These are phyloP conservation scores for Hoplodrina ambigua DNA, from an alignment of 2,888 invertebrate species.

Conservation along the genomic window DNA sequence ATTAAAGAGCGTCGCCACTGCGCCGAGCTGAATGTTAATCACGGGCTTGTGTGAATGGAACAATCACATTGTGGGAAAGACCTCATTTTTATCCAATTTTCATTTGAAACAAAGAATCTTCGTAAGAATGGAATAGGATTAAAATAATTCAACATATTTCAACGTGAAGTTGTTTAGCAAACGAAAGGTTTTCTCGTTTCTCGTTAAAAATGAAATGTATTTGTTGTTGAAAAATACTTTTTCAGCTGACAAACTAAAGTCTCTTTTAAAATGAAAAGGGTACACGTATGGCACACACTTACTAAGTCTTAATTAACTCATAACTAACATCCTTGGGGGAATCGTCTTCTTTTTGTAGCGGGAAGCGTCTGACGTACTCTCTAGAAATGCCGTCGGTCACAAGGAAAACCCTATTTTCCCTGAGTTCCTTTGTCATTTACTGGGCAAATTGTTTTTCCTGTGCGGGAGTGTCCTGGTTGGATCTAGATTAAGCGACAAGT, in stretches of 20 bases:
- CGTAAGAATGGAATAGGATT: constrained; percentile 54
- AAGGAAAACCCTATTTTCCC: constrained; percentile 75
- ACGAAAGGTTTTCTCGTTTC: constrained; percentile 12
- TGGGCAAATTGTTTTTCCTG: constrained; percentile 83
- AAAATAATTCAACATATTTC: constrained; percentile 60
- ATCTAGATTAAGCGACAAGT: constrained; percentile 82
- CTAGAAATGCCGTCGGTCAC: constrained; percentile 61
- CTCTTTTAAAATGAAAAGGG: constrained; percentile 38
- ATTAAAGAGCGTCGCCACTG: constrained; percentile 84
- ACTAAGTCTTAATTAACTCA: constrained; percentile 62
- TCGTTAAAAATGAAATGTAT: constrained; percentile 12
- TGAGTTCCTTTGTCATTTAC: constrained; percentile 80
- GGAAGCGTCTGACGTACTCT: constrained; percentile 55
- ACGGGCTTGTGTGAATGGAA: constrained; percentile 86
- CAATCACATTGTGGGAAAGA: constrained; percentile 83
- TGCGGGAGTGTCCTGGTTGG: constrained; percentile 73
- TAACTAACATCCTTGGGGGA: constrained; percentile 57
- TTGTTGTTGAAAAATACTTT: constrained; percentile 12
- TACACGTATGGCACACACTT: constrained; percentile 30
- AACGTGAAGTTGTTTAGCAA: constrained; percentile 27
- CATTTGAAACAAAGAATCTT: constrained; percentile 74
- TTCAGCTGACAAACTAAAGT: constrained; percentile 12
- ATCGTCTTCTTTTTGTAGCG: constrained; percentile 59
- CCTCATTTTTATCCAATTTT: constrained; percentile 77
- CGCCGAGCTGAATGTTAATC: constrained; percentile 86